phyloP scores from a whole-genome alignment of 1,140 invertebrate genomes.

The Dryas iulia region DNA sequence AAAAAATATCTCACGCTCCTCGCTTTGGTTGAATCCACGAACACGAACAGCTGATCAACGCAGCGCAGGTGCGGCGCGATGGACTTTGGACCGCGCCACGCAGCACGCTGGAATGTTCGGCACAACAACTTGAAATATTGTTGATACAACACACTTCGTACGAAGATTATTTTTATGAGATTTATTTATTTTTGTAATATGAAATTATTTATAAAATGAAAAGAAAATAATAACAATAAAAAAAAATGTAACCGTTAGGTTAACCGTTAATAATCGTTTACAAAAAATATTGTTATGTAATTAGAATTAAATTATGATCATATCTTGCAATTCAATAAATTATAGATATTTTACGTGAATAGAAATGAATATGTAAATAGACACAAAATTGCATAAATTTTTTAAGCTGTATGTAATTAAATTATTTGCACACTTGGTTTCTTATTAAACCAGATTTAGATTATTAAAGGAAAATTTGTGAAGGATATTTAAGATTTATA shows the following conservation, averaged over 20 bases:
- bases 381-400: not conserved
- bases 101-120: too few relatives aligned
- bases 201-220: slow-evolving; percentile 7
- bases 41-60: slow-evolving; percentile 14
- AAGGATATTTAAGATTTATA: slow-evolving; percentile 16
- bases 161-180: slow-evolving; percentile 10
- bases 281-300: not conserved
- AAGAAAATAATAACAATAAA: slow-evolving; percentile 13
- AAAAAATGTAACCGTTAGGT: slow-evolving; percentile 14
- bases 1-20: slow-evolving; percentile 2
- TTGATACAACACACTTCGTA: slow-evolving; percentile 6
- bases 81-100: too few relatives aligned
- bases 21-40: slow-evolving; percentile 20
- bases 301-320: not conserved
- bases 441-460: slow-evolving; percentile 3
- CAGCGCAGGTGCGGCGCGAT: slow-evolving; percentile 4
- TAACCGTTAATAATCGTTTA: slow-evolving; percentile 8
- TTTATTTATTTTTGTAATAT: slow-evolving; percentile 15
- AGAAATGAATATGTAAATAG: slow-evolving; percentile 11
- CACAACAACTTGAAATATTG: slow-evolving; percentile 10
- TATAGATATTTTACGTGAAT: slow-evolving; percentile 12
- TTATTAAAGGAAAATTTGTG: slow-evolving; percentile 7
- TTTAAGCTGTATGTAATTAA: slow-evolving; percentile 10
- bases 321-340: not conserved
- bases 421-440: slow-evolving; percentile 16